A percentile compares a stretch with the other conserved stretches of the same genome.
Evolutionary conservation across 35 echinoderm and acorn worm genomes (phyloP).

Genomic region (Chiridota heheva): DNA sequence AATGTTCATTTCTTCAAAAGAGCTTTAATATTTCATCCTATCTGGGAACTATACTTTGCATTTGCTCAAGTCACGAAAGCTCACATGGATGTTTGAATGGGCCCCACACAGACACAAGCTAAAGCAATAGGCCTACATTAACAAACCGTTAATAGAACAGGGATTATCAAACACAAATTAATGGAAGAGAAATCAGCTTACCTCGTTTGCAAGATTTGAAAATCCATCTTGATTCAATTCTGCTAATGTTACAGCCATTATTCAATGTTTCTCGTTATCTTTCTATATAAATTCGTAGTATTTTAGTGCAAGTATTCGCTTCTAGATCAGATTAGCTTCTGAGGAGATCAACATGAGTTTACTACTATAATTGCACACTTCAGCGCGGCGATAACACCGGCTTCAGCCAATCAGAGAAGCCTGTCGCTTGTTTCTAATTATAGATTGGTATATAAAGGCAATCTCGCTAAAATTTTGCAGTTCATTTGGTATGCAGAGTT

Average conservation of each 20-base stretch:
- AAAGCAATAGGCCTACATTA: neutral
- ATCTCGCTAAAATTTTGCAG: too few species aligned
- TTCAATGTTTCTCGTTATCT: neutral
- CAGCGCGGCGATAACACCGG: neutral
- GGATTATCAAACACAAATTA: too few species aligned
- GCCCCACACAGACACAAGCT: neutral
- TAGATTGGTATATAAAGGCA: conserved; percentile 34
- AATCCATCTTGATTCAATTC: conserved; percentile 46
- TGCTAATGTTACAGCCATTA: conserved; percentile 44
- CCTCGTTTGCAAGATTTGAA: conserved; percentile 40
- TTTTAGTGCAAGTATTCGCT: neutral
- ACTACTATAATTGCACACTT: conserved; percentile 24
- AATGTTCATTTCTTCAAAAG: neutral
- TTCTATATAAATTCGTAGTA: conserved; percentile 15
- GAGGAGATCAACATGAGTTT: neutral
- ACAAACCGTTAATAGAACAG: too few species aligned
- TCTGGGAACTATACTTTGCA: neutral
- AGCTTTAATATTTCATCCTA: neutral
- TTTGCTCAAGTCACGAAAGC: neutral
- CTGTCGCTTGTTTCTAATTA: conserved; percentile 23
- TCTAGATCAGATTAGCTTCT: neutral
- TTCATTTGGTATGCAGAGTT: too few species aligned
- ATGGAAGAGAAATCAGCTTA: neutral
- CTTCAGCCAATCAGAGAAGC: conserved; percentile 28
- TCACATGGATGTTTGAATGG: neutral